phyloP scores from a whole-genome alignment of 1,140 invertebrate species.

The Pseudomyrmex concolor region DNA sequence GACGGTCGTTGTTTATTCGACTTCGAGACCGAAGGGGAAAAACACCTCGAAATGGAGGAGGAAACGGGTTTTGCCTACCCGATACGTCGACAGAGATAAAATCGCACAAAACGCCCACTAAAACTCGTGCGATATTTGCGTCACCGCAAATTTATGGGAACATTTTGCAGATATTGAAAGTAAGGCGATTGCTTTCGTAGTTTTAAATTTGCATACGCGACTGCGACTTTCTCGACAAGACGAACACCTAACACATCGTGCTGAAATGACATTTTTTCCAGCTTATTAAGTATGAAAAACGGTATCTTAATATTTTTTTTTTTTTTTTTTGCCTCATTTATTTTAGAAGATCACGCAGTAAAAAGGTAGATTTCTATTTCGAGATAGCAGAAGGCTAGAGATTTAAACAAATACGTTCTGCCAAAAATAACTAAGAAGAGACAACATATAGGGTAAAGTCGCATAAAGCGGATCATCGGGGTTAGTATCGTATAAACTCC shows the following conservation, averaged over 20 bases:
- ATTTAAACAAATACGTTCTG: not conserved
- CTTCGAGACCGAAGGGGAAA: conserved; percentile 12
- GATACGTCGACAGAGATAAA: conserved; percentile 44
- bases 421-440: conserved; percentile 25
- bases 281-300: not conserved
- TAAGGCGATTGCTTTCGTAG: not conserved
- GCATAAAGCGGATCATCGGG: conserved; percentile 55
- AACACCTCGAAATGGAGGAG: not conserved
- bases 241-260: not conserved
- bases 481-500: conserved; percentile 33
- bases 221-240: not conserved
- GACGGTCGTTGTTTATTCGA: conserved; percentile 59
- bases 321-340: not conserved
- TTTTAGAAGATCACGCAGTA: not conserved
- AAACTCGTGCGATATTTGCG: conserved; percentile 27
- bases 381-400: not conserved
- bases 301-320: not conserved
- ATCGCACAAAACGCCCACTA: conserved; percentile 45
- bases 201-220: conserved; percentile 23
- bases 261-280: not conserved
- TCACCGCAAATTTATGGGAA: conserved; percentile 11
- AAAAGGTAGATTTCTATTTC: not conserved
- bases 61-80: conserved; percentile 7
- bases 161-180: conserved; percentile 25
- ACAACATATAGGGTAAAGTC: conserved; percentile 2